Evolutionary conservation across 2,797 vertebrate species (phyloP).

Genomic region (Ambastaia sidthimunki): DNA sequence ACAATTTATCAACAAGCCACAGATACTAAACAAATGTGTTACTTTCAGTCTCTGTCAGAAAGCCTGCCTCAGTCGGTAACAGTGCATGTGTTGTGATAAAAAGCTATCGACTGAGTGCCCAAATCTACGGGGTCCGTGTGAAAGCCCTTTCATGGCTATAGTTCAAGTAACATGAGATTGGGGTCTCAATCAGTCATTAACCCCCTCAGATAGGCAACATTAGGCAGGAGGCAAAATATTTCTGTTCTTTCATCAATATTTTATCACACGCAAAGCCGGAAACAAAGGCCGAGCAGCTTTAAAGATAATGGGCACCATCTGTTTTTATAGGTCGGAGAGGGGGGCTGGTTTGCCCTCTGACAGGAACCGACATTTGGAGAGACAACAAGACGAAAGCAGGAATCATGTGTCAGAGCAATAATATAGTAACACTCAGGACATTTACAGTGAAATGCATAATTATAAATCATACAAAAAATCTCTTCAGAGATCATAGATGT

Average conservation of each 20-base stretch:
- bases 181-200: conserved; percentile 77
- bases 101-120: conserved; percentile 71
- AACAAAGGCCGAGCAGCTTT: conserved; percentile 78
- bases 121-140: conserved; percentile 58
- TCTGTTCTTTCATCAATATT: conserved; percentile 88
- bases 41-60: no score
- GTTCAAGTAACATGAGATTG: conserved; percentile 74
- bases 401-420: background rate
- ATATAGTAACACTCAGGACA: no score
- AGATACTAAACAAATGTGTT: no score
- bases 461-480: background rate
- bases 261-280: conserved; percentile 78
- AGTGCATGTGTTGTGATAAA: conserved; percentile 55
- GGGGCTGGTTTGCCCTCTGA: conserved; percentile 77
- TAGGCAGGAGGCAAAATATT: conserved; percentile 84
- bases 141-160: conserved; percentile 62
- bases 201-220: conserved; percentile 76
- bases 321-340: conserved; percentile 77
- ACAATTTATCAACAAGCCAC: no score
- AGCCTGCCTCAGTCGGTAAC: no score
- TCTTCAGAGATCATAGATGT: background rate
- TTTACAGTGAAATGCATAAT: background rate
- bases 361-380: conserved; percentile 66
- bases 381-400: conserved; percentile 11
- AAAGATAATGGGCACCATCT: conserved; percentile 82